Conservation (phyloP, 2,113 vertebrate genomes). For the Podarcis cretensis region DNA sequence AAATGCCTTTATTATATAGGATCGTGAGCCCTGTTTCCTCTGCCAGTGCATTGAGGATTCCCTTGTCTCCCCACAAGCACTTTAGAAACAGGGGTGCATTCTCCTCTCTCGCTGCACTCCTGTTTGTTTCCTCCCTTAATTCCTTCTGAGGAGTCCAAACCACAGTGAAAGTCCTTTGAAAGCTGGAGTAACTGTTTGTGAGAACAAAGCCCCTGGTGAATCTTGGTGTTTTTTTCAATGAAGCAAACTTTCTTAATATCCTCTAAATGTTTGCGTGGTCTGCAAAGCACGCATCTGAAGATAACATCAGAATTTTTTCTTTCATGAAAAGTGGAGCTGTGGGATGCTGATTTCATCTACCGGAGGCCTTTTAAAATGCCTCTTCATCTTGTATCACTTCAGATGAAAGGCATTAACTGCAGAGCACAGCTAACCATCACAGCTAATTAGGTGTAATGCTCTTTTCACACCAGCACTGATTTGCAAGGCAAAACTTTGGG, state of each 20-base stretch:
- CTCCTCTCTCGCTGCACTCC: background rate
- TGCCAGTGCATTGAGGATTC: too few species aligned
- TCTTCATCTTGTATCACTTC: constrained; percentile 3
- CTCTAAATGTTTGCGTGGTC: background rate
- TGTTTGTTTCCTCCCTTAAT: background rate
- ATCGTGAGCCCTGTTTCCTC: background rate
- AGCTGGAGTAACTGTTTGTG: background rate
- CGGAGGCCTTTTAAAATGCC: background rate
- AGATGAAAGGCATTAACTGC: constrained; percentile 25
- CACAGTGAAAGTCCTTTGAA: background rate
- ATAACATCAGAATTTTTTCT: background rate
- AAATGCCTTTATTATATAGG: background rate
- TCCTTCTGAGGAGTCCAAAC: background rate
- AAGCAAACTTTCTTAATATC: background rate
- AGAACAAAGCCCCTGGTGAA: background rate
- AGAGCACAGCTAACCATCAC: constrained; percentile 16
- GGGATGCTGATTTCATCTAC: background rate
- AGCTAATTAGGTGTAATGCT: background rate
- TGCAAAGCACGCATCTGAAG: background rate
- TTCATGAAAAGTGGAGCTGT: background rate
- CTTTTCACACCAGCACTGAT: background rate
- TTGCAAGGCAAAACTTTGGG: background rate
- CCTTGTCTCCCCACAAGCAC: too few species aligned
- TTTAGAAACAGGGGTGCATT: background rate
- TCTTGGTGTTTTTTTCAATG: background rate